Evolutionary conservation across 1,140 invertebrate species (phyloP).

Genomic region (Drosophila hydei): DNA sequence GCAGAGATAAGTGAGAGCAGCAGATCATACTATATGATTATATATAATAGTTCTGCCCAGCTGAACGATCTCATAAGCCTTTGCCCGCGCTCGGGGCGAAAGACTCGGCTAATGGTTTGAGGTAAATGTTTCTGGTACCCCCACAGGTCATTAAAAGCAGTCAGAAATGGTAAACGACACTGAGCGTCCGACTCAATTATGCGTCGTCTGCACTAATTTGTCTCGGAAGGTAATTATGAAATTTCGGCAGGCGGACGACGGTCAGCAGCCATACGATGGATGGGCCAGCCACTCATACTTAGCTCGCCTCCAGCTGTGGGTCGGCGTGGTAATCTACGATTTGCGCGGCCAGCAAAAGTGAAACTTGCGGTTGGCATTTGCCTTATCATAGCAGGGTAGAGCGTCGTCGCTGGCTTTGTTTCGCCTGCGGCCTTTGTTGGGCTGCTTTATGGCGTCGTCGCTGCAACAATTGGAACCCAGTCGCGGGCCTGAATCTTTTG

Average conservation of each 20-base stretch:
- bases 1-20: background rate
- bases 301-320: conserved; percentile 25
- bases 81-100: conserved; percentile 3
- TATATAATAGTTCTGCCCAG: too few species aligned
- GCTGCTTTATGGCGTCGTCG: conserved; percentile 32
- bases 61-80: too few species aligned
- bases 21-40: too few species aligned
- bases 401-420: conserved; percentile 31
- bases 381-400: conserved; percentile 55
- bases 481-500: conserved; percentile 36
- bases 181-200: conserved; percentile 44
- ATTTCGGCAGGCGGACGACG: conserved; percentile 23
- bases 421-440: conserved; percentile 15
- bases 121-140: conserved; percentile 31
- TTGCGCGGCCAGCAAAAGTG: conserved; percentile 52
- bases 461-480: conserved; percentile 43
- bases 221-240: conserved; percentile 45
- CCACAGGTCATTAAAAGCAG: conserved; percentile 41
- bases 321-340: conserved; percentile 36
- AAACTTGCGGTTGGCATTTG: conserved; percentile 42
- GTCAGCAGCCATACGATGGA: conserved; percentile 24
- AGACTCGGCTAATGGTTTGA: conserved; percentile 28
- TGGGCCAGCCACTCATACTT: conserved; percentile 5
- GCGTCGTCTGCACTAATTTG: conserved; percentile 23
- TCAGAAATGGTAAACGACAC: conserved; percentile 43